These are phyloP conservation scores for Bufotes viridis DNA, from an alignment of 2,797 vertebrate species.

Conservation along the genomic window DNA sequence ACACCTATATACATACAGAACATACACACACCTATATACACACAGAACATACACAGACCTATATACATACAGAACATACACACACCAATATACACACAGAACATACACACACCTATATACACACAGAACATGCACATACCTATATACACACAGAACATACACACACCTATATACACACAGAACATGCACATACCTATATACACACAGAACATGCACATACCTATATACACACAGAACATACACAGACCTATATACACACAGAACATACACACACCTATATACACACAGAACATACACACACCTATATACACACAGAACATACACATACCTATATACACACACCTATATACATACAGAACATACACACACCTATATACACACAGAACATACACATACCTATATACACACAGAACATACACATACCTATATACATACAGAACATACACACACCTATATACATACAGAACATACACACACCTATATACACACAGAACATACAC, in stretches of 20 bases:
- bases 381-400: background rate
- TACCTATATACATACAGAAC: background rate
- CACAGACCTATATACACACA: background rate
- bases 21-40: background rate
- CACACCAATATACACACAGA: too few species aligned
- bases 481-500: background rate
- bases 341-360: too few species aligned
- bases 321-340: background rate
- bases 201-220: background rate
- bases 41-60: too few species aligned
- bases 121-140: background rate
- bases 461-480: background rate
- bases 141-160: background rate
- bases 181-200: background rate
- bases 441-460: background rate
- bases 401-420: background rate
- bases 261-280: background rate
- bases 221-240: background rate
- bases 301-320: too few species aligned
- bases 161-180: background rate
- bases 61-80: background rate
- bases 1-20: background rate
- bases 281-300: too few species aligned
- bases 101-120: background rate
- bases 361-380: background rate